Conservation (phyloP, 2,888 invertebrate genomes). For the Piscicola geometra region DNA sequence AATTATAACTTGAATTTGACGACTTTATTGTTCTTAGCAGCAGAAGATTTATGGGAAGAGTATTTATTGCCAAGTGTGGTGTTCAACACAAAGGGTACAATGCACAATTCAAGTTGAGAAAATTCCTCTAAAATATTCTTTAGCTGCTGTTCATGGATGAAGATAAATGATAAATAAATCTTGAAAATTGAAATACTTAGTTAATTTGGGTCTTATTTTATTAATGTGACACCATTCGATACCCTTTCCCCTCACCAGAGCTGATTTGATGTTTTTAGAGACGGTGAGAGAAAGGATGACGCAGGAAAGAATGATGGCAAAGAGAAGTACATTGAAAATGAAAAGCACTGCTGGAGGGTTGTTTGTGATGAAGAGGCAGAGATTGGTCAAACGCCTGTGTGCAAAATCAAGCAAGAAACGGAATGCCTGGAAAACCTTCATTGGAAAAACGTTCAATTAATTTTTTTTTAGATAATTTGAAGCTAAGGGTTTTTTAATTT, state of each 20-base stretch:
- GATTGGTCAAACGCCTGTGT: constrained; percentile 6
- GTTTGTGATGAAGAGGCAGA: not conserved
- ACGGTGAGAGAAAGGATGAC: constrained; percentile 22
- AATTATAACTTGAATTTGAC: no score
- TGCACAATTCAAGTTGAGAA: constrained; percentile 34
- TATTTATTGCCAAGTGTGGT: not conserved
- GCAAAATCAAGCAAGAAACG: not conserved
- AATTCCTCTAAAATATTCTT: constrained; percentile 29
- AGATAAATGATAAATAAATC: no score
- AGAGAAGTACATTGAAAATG: constrained; percentile 26
- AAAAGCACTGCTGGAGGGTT: constrained; percentile 31
- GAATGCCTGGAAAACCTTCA: not conserved
- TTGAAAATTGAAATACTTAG: no score
- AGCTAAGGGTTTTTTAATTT: not conserved
- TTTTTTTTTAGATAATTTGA: not conserved
- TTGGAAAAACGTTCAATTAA: not conserved
- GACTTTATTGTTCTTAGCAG: no score
- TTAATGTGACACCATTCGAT: no score
- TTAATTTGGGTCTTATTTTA: no score
- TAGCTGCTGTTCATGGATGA: no score
- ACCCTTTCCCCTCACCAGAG: no score
- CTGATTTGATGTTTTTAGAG: not conserved
- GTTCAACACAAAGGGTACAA: constrained; percentile 3
- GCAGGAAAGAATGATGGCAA: constrained; percentile 23
- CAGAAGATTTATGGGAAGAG: no score